A percentile compares a stretch with the other conserved stretches of the same genome.
Conservation (phyloP, 2,797 vertebrate genomes). For the Tragelaphus oryx region DNA sequence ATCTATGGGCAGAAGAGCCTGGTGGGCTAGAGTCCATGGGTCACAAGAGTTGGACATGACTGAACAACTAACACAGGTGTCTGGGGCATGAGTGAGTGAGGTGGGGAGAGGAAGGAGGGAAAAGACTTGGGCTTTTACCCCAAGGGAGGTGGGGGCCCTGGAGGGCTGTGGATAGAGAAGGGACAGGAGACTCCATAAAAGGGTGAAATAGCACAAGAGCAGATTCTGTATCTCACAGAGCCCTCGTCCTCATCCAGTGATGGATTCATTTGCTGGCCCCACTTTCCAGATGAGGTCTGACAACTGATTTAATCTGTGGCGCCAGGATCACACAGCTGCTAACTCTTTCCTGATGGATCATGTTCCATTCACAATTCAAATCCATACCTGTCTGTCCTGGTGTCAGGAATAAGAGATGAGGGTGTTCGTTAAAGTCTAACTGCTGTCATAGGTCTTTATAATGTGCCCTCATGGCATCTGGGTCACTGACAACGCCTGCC, state of each 20-base stretch:
- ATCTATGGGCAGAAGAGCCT: not conserved
- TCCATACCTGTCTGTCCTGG: not conserved
- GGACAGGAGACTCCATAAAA: not conserved
- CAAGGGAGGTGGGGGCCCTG: not conserved
- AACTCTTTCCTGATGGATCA: not conserved
- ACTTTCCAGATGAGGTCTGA: not conserved
- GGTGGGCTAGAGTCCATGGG: not conserved
- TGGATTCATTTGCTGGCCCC: not conserved
- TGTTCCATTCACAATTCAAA: not conserved
- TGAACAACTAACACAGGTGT: not conserved
- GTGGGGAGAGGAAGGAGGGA: not conserved
- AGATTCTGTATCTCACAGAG: not conserved
- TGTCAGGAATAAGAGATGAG: not conserved
- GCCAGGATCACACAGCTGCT: not conserved
- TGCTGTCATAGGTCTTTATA: not conserved
- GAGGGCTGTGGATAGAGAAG: not conserved
- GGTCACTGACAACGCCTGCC: accelerated
- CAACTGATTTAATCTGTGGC: not conserved
- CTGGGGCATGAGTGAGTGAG: not conserved
- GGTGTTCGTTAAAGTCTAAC: not conserved
- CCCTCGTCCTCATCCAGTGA: accelerated
- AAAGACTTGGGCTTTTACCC: not conserved
- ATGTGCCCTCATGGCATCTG: not conserved
- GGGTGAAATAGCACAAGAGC: not conserved
- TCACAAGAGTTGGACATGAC: not conserved